Evolutionary conservation across 2,888 invertebrate species (phyloP), one percentile per base, ranked within the genome.

Genomic region (Seira musarum): DNA sequence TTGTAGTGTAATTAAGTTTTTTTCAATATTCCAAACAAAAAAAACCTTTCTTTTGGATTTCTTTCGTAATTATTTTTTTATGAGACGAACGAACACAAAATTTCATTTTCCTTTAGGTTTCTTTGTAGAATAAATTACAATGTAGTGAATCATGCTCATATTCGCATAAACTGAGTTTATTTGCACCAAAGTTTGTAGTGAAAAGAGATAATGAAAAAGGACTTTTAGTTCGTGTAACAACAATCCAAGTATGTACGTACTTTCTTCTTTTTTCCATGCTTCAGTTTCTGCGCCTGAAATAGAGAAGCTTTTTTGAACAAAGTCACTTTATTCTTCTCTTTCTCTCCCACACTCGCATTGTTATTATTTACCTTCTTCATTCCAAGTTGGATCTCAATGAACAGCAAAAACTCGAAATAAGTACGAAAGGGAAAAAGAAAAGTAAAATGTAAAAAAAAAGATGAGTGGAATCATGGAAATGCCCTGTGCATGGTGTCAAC

Each of bases 281-380:
- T n/a, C n/a, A n/a, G n/a, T n/a, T n/a, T n/a, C n/a, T n/a, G n/a
- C n/a, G n/a, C 53, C 13, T 57, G 30, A 21, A 21, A 35, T 8
- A 35, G 61, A 40, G 25, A 57, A n/a, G n/a, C 40, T 67, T 66
- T 49, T 65, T 49, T 53, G 30, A 25, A 49, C 40, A 73, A 73
- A 72, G 66, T 63, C 61, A 61, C 2, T 13, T 13, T 53, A 72
- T 53, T 63, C 53, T 63, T 61, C 24, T 21, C 40, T 49, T 53
- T 57, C 53, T 66, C 40, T 61, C 49, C n/a, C 49, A 49, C 30
- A 30, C 30, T 30, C 8, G 30, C 8, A 30, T 30, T n/a, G n/a
- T n/a, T 49, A 49, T 49, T 67, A 61, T 57, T 63, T 40, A 46
- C 68, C 30, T 75, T 78, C 63, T 65, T 65, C 46, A 22, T 22